Base-by-base conservation (phyloP, 1,140 invertebrate species). In the Drosophila tropicalis region DNA sequence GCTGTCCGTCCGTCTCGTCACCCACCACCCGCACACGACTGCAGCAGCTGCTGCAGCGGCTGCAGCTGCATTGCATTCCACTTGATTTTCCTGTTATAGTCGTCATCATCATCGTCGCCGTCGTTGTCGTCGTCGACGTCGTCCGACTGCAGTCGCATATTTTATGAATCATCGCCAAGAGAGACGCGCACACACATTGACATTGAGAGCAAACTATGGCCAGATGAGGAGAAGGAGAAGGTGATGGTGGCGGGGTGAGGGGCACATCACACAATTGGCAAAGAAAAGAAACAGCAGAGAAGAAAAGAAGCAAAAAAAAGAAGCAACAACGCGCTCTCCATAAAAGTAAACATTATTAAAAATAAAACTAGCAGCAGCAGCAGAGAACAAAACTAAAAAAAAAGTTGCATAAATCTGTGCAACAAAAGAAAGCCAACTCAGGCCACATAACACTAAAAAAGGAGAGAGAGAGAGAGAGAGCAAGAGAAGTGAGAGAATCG, bases 41-140 rank as follows among this genome's bases (percentile, higher is more conserved):
- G 25, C 29, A 67, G 68, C 72, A 76, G 73, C 81, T 36, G 34
- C 34, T 36, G 73, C 81, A 81, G 82, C 80, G 66, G 79, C 83
- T 87, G 83, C 79, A 77, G 72, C 69, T 72, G 67, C 72, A 62
- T 63, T 76, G 72, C 82, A 86, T 86, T 86, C 83, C 83, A 86
- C 83, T 86, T 86, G 83, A 86, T 86, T 86, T 86, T 86, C 83
- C 83, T 83, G 84, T 87, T 86, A 76, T 65, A 76, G 74, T 65
- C 74, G 72, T 44, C 60, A 39, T 65, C 74, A 72, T 44, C 60
- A 39, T 62, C 40, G 58, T 22, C 15, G 15, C 40, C 17, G 34
- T 41, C 58, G 39, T 22, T 5, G 57, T 63, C 36, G 58, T 39
- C 13, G 58, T 3, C 34, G 15, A 3, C 17, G 34, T 41, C 58